These are phyloP conservation scores for Solenopsis fugax DNA, from an alignment of 1,140 invertebrate species.

Conservation along the genomic window DNA sequence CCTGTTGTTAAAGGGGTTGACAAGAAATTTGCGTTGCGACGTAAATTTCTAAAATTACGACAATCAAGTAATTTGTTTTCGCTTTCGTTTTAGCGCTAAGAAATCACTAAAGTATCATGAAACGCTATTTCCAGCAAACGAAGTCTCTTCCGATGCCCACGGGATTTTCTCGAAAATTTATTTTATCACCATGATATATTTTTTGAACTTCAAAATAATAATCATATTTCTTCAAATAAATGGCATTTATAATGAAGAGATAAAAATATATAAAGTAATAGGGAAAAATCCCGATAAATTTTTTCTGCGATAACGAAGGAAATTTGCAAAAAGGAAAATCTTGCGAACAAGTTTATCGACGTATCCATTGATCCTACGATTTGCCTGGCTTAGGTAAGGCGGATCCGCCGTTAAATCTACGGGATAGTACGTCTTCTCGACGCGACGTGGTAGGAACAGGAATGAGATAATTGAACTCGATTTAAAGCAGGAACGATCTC, in stretches of 20 bases:
- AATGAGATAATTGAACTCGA: conserved; percentile 28
- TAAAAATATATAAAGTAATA: neutral
- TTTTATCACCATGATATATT: conserved; percentile 25
- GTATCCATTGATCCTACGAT: neutral
- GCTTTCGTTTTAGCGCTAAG: neutral
- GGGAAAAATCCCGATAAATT: neutral
- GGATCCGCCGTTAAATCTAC: conserved; percentile 20
- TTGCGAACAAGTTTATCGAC: conserved; percentile 2
- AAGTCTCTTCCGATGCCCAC: neutral
- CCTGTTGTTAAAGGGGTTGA: conserved; percentile 7
- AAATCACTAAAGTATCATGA: conserved; percentile 39
- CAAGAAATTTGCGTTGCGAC: conserved; percentile 40
- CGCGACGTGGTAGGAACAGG: neutral
- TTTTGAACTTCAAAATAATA: neutral
- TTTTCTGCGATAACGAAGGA: neutral
- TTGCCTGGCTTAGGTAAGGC: conserved; percentile 11
- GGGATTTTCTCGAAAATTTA: neutral
- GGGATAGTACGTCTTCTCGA: conserved; percentile 17
- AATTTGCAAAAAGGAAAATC: neutral
- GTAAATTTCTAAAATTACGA: conserved; percentile 38
- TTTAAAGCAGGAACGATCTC: neutral
- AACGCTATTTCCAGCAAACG: conserved; percentile 22
- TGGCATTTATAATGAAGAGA: neutral
- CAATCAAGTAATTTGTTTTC: conserved; percentile 40
- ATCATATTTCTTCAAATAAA: conserved; percentile 4